Evolutionary conservation across 1,140 invertebrate species (phyloP).

Genomic region (Frieseomelitta varia): DNA sequence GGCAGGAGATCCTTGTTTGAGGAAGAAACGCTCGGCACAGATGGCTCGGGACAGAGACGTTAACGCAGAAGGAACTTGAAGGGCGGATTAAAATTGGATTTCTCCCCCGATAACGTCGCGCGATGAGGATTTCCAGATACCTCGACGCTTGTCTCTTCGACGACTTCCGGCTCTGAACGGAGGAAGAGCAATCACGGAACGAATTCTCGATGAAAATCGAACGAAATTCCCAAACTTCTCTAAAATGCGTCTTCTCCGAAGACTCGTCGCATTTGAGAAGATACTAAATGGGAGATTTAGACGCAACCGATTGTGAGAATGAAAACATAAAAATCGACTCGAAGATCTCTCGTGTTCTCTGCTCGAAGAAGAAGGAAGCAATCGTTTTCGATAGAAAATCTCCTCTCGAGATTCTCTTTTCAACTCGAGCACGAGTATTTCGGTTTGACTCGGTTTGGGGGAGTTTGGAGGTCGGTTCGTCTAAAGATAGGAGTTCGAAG

Average conservation of each 20-base stretch:
- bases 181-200: background rate
- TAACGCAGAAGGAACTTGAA: background rate
- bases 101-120: background rate
- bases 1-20: background rate
- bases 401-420: background rate
- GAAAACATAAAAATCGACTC: too few species aligned
- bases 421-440: background rate
- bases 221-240: background rate
- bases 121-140: background rate
- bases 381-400: background rate
- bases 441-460: background rate
- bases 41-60: background rate
- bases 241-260: too few species aligned
- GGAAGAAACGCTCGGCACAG: background rate
- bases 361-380: too few species aligned
- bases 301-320: too few species aligned
- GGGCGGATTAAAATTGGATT: background rate
- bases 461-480: background rate
- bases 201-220: background rate
- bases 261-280: too few species aligned
- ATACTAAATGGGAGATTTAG: too few species aligned
- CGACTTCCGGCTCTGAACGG: too few species aligned
- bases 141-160: background rate
- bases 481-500: constrained; percentile 25
- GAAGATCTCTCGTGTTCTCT: background rate